A percentile compares a stretch with the other conserved stretches of the same genome.
These are phyloP conservation scores for Melolontha melolontha DNA, from an alignment of 2,888 invertebrate species.

Conservation along the genomic window DNA sequence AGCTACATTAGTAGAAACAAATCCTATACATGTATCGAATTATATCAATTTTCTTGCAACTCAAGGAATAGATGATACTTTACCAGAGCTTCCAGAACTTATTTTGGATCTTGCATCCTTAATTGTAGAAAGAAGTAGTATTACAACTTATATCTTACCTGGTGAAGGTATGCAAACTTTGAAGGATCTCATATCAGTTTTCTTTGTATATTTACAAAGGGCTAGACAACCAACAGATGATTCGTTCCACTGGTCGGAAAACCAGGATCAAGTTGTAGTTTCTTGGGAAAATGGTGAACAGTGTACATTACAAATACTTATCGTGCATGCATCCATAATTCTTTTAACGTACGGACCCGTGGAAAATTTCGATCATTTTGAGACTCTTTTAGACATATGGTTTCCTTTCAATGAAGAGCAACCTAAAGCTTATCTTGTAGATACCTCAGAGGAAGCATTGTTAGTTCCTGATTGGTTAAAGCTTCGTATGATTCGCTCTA, in stretches of 20 bases:
- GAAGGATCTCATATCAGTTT: conserved; percentile 78
- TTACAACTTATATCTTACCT: conserved; percentile 75
- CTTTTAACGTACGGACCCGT: conserved; percentile 78
- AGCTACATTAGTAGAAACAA: conserved; percentile 92
- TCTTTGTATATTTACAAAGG: conserved; percentile 81
- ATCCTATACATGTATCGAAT: conserved; percentile 82
- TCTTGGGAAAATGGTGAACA: conserved; percentile 82
- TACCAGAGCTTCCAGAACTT: conserved; percentile 76
- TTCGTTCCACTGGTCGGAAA: conserved; percentile 74
- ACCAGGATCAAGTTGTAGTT: conserved; percentile 81
- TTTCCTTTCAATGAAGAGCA: conserved; percentile 79
- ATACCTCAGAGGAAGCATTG: conserved; percentile 84
- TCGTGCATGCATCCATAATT: conserved; percentile 88
- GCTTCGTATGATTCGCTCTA: conserved; percentile 73
- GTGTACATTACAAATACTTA: conserved; percentile 81
- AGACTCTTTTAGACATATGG: conserved; percentile 80
- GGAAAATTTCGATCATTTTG: conserved; percentile 61
- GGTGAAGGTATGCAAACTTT: conserved; percentile 70
- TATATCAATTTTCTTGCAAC: conserved; percentile 88
- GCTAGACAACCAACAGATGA: conserved; percentile 74
- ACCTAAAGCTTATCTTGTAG: conserved; percentile 83
- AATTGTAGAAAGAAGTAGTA: conserved; percentile 90
- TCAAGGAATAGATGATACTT: conserved; percentile 76
- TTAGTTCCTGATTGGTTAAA: conserved; percentile 88
- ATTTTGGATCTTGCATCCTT: conserved; percentile 88